Percentiles rank a stretch among this genome's conserved stretches.
These are phyloP conservation scores for Thymallus thymallus DNA, from an alignment of 2,113 vertebrate species.

Conservation along the genomic window DNA sequence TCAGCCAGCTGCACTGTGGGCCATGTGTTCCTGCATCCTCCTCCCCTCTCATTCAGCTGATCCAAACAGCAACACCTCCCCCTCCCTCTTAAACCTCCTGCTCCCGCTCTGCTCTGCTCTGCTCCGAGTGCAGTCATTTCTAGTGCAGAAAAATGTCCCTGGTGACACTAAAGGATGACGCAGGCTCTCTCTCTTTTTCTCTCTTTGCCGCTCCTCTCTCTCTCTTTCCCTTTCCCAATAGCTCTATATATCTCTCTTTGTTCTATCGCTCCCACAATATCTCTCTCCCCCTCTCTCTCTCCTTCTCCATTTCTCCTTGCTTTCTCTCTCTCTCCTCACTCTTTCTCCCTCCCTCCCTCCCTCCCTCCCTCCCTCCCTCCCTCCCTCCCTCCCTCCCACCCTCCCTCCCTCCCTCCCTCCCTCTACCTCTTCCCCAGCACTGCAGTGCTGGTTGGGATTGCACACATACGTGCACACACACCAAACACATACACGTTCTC, in stretches of 20 bases:
- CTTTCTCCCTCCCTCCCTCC: too few species aligned
- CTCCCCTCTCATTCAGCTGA: slow-evolving; percentile 64
- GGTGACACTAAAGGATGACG: slow-evolving; percentile 73
- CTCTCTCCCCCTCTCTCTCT: too few species aligned
- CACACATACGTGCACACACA: slow-evolving; percentile 1
- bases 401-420: slow-evolving; percentile 27
- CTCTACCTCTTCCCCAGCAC: slow-evolving; percentile 69
- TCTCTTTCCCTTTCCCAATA: slow-evolving; percentile 11
- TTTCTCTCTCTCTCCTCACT: too few species aligned
- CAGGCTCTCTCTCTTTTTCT: slow-evolving; percentile 58
- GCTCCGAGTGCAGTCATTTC: slow-evolving; percentile 71
- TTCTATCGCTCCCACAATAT: slow-evolving; percentile 9
- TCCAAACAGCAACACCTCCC: slow-evolving; percentile 43
- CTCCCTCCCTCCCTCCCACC: slow-evolving; percentile 14
- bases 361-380: too few species aligned
- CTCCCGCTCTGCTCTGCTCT: slow-evolving; percentile 36
- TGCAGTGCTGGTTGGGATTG: slow-evolving; percentile 75
- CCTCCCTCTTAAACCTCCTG: slow-evolving; percentile 49
- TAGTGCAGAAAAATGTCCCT: slow-evolving; percentile 74
- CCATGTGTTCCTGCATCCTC: slow-evolving; percentile 56
- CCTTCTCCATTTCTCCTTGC: too few species aligned
- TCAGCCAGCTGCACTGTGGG: slow-evolving; percentile 59
- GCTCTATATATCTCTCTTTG: background rate
- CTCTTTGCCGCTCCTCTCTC: slow-evolving; percentile 9
- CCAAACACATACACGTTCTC: background rate